Percentiles rank a stretch among this genome's conserved stretches.
These are phyloP conservation scores for Teinopalpus imperialis DNA, from an alignment of 2,888 invertebrate genomes.

Conservation along the genomic window DNA sequence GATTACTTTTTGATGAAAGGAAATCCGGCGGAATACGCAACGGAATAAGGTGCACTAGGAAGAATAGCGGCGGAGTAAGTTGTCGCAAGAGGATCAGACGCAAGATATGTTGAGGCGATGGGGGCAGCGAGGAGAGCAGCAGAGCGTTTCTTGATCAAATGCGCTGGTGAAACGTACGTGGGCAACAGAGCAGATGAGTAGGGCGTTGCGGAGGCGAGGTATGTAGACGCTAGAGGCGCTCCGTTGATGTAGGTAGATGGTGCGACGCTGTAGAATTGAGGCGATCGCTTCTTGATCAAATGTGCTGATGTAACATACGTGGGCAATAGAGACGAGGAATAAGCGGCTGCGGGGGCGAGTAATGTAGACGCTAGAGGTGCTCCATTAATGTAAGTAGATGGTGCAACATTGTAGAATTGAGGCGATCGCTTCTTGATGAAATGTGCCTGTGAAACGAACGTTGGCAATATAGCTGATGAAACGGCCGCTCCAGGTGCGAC, in stretches of 20 bases:
- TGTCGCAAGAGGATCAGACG: too few species aligned
- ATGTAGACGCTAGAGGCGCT: background rate
- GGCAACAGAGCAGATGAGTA: background rate
- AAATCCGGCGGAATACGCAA: too few species aligned
- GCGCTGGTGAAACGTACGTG: background rate
- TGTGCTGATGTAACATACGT: background rate
- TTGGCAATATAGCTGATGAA: background rate
- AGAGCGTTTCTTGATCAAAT: background rate
- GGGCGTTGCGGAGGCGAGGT: too few species aligned
- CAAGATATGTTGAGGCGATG: background rate
- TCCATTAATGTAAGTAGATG: slow-evolving; percentile 33
- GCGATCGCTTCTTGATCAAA: slow-evolving; percentile 1
- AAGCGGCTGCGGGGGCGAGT: background rate
- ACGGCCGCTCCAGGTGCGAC: too few species aligned
- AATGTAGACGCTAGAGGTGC: background rate
- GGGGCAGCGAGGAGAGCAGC: background rate
- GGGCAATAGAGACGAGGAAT: background rate
- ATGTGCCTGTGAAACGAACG: background rate
- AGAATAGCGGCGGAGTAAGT: too few species aligned
- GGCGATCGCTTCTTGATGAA: slow-evolving; percentile 20
- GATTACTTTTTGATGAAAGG: too few species aligned
- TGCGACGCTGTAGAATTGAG: slow-evolving; percentile 27
- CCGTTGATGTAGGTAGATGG: slow-evolving; percentile 34
- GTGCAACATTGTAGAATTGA: slow-evolving; percentile 21
- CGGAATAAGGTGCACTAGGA: too few species aligned